Evolutionary conservation across 2,888 invertebrate genomes (phyloP).

Genomic region (Ethmia dodecea): DNA sequence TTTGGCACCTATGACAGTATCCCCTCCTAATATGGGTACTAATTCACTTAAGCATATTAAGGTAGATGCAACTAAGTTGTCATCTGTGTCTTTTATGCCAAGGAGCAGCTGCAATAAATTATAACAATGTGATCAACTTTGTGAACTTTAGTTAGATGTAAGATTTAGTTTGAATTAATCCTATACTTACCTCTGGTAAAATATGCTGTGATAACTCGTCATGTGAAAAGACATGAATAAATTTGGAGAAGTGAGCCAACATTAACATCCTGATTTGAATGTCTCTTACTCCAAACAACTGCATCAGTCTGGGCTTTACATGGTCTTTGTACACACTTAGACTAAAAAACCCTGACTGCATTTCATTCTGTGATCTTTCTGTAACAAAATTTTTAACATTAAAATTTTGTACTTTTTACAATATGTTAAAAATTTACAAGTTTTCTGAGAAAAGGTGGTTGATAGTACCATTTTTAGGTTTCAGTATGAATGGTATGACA

Average conservation of each 20-base stretch:
- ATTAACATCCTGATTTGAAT: slow-evolving; percentile 86
- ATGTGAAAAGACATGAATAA: slow-evolving; percentile 84
- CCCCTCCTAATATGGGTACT: slow-evolving; percentile 90
- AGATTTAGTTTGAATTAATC: too few species aligned
- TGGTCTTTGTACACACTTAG: slow-evolving; percentile 82
- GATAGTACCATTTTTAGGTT: slow-evolving; percentile 81
- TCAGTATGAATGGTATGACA: slow-evolving; percentile 83
- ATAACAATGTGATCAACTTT: too few species aligned
- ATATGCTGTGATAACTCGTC: slow-evolving; percentile 87
- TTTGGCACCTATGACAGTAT: slow-evolving; percentile 90
- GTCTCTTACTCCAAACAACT: slow-evolving; percentile 91
- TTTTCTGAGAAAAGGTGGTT: too few species aligned
- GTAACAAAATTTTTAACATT: slow-evolving; percentile 25
- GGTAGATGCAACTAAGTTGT: slow-evolving; percentile 88
- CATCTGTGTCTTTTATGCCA: slow-evolving; percentile 92
- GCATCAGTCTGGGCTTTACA: slow-evolving; percentile 86
- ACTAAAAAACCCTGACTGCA: slow-evolving; percentile 80
- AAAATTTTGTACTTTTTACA: background rate
- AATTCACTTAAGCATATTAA: slow-evolving; percentile 89
- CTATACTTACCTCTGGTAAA: slow-evolving; percentile 85
- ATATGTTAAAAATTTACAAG: background rate
- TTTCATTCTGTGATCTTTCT: slow-evolving; percentile 58
- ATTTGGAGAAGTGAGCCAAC: slow-evolving; percentile 86
- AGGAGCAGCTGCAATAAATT: slow-evolving; percentile 84
- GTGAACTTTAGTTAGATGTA: too few species aligned